Evolutionary conservation across 1,140 invertebrate genomes (phyloP).

Genomic region (Aethina tumida): DNA sequence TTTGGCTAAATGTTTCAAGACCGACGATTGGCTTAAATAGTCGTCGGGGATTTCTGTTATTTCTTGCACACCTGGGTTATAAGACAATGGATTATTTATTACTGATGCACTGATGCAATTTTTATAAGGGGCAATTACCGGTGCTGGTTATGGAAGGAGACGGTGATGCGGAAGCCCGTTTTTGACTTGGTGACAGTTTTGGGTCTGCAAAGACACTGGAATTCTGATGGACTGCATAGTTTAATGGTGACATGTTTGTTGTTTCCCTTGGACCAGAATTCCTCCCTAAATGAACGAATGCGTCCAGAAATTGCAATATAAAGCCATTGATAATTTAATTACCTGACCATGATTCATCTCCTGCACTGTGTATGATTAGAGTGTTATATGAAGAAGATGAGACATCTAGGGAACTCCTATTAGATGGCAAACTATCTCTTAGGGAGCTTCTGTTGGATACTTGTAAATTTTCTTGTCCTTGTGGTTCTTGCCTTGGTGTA

Average conservation of each 20-base stretch:
- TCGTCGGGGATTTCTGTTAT: constrained; percentile 78
- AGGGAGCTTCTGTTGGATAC: constrained; percentile 58
- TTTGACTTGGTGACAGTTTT: constrained; percentile 27
- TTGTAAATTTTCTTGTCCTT: constrained; percentile 75
- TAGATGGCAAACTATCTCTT: constrained; percentile 60
- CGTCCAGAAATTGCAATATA: no score
- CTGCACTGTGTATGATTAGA: constrained; percentile 66
- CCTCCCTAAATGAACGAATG: constrained; percentile 27
- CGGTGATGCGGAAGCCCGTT: constrained; percentile 28
- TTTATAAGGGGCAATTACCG: constrained; percentile 18
- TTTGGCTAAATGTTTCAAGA: constrained; percentile 78
- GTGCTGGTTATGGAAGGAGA: constrained; percentile 26
- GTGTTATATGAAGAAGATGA: constrained; percentile 72
- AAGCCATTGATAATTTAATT: constrained; percentile 10
- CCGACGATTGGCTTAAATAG: constrained; percentile 71
- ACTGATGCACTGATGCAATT: no score
- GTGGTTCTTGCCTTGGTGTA: constrained; percentile 79
- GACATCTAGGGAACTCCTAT: constrained; percentile 61
- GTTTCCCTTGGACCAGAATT: constrained; percentile 27
- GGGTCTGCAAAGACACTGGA: constrained; percentile 22
- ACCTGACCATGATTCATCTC: constrained; percentile 59
- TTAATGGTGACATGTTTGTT: constrained; percentile 20
- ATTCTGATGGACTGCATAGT: constrained; percentile 21
- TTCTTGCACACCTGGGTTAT: constrained; percentile 47
- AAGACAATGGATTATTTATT: constrained; percentile 15